Conservation (phyloP, 2,113 vertebrate genomes). For the Chelonoidis abingdonii region DNA sequence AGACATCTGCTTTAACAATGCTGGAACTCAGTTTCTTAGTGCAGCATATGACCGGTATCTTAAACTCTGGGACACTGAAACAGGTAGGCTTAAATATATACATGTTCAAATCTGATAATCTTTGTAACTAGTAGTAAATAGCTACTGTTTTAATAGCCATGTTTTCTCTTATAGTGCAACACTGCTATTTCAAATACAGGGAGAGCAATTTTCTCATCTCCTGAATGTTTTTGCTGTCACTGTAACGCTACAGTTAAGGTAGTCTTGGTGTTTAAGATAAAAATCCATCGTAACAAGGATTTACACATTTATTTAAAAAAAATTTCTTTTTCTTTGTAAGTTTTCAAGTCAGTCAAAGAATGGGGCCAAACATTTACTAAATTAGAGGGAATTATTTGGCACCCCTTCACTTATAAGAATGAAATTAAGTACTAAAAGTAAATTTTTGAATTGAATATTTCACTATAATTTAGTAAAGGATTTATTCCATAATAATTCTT, state of each 20-base stretch:
- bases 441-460: not conserved
- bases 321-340: not conserved
- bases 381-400: not conserved
- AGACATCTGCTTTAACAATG: constrained; percentile 97
- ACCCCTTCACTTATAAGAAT: not conserved
- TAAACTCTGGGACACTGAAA: constrained; percentile 99
- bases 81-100: constrained; percentile 80
- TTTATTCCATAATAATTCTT: not conserved
- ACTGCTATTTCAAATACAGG: not conserved
- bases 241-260: not conserved
- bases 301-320: not conserved
- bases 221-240: not conserved
- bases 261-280: not conserved
- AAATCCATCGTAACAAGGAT: not conserved
- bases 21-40: constrained; percentile 92
- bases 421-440: not conserved
- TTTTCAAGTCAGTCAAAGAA: not conserved
- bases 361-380: not conserved
- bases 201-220: not conserved
- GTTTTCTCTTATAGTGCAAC: not conserved
- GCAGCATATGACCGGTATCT: constrained; percentile 96
- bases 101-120: not conserved
- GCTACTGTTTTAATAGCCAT: not conserved
- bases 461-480: not conserved
- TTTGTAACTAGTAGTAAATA: not conserved